phyloP scores from a whole-genome alignment of 2,888 invertebrate species.

The Dione juno region DNA sequence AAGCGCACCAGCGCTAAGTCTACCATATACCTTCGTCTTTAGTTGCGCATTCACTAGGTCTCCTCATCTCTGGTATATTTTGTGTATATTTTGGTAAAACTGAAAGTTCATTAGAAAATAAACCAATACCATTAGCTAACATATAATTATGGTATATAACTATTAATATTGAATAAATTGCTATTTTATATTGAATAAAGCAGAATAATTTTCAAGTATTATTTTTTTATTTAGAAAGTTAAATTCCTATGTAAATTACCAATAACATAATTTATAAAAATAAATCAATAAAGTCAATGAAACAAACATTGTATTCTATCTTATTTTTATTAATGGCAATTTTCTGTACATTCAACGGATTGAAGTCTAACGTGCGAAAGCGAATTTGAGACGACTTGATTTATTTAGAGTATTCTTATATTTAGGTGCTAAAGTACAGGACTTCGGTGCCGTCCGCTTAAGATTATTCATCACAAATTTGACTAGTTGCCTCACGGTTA shows the following conservation, averaged over 20 bases:
- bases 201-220: background rate
- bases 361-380: constrained; percentile 26
- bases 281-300: constrained; percentile 1
- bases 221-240: background rate
- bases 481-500: constrained; percentile 14
- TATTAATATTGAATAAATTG: constrained; percentile 16
- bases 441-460: constrained; percentile 21
- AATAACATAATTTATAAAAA: background rate
- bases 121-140: background rate
- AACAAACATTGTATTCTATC: constrained; percentile 17
- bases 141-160: background rate
- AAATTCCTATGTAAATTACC: background rate
- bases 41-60: too few species aligned
- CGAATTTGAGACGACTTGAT: constrained; percentile 25
- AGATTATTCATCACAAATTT: constrained; percentile 14
- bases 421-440: constrained; percentile 23
- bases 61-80: background rate
- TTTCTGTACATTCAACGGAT: constrained; percentile 20
- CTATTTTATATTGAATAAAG: constrained; percentile 17
- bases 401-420: constrained; percentile 16
- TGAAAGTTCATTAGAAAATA: background rate
- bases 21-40: too few species aligned
- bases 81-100: background rate
- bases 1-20: too few species aligned
- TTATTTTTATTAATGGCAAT: constrained; percentile 23